Evolutionary conservation across 2,113 vertebrate genomes (phyloP).

Genomic region (Psammodynastes pulverulentus): DNA sequence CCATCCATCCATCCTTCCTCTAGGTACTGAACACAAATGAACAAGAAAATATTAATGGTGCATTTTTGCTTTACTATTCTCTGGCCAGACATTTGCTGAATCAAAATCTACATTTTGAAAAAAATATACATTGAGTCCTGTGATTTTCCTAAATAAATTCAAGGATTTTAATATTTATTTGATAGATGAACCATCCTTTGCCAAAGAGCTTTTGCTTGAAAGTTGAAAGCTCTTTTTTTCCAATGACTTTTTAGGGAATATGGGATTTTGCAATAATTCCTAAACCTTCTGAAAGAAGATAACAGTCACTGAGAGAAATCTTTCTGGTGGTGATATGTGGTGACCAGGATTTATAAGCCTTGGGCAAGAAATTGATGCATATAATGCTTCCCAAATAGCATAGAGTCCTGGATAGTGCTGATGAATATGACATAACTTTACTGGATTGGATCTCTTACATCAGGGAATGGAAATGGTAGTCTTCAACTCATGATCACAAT

Average conservation of each 20-base stretch:
- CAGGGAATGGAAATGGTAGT: not conserved
- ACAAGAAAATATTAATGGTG: not conserved
- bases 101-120: not conserved
- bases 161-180: constrained; percentile 43
- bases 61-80: not conserved
- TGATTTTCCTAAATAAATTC: constrained; percentile 31
- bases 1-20: not conserved
- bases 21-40: not conserved
- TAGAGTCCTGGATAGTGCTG: not conserved
- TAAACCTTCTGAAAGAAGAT: not conserved
- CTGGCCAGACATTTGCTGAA: not conserved
- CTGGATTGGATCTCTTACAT: not conserved
- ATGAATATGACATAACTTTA: not conserved
- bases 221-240: not conserved
- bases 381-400: not conserved
- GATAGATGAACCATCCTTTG: not conserved
- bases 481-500: too few relatives aligned
- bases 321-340: not conserved
- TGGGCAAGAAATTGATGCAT: not conserved
- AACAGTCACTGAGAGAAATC: not conserved
- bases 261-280: not conserved
- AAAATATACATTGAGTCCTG: not conserved
- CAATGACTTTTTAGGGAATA: not conserved
- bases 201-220: not conserved
- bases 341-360: not conserved